Percentiles rank a stretch among this genome's conserved stretches.
phyloP scores from a whole-genome alignment of 2,888 invertebrate species.

The Drosophila acutilabella region DNA sequence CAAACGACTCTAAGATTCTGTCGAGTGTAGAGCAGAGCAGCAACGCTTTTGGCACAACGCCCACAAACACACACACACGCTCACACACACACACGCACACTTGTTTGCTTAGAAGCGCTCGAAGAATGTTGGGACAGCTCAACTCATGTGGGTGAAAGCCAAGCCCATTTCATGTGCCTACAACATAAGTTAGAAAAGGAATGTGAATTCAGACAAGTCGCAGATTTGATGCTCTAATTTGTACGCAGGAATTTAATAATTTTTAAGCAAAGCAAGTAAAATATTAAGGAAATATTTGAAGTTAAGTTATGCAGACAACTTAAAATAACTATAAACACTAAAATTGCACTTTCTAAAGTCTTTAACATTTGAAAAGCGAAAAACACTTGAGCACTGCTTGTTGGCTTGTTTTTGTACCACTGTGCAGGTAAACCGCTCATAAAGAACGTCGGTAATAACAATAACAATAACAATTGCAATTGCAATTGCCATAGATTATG shows the following conservation, averaged over 20 bases:
- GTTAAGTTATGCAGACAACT: no score
- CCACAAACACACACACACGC: slow-evolving; percentile 36
- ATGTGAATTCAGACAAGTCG: not conserved
- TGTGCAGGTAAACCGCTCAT: slow-evolving; percentile 36
- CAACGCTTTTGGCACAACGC: slow-evolving; percentile 44
- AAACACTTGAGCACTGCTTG: slow-evolving; percentile 9
- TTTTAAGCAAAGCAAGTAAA: no score
- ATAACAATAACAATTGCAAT: slow-evolving; percentile 33
- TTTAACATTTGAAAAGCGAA: no score
- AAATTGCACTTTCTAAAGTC: no score
- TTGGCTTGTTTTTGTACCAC: slow-evolving; percentile 36
- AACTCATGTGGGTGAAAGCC: slow-evolving; percentile 58
- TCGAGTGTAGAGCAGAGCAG: slow-evolving; percentile 30
- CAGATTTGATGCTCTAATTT: not conserved
- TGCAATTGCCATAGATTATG: slow-evolving; percentile 58
- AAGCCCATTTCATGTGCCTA: slow-evolving; percentile 45
- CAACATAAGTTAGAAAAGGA: not conserved
- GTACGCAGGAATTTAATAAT: no score
- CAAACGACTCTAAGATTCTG: slow-evolving; percentile 18
- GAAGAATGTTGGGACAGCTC: slow-evolving; percentile 50
- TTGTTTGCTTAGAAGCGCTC: not conserved
- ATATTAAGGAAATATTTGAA: no score
- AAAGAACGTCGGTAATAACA: slow-evolving; percentile 46
- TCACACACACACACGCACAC: not conserved
- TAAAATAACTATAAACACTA: no score